Percentiles rank a stretch among this genome's conserved stretches.
Evolutionary conservation across 2,888 invertebrate genomes (phyloP).

Genomic region (Laothoe populi): DNA sequence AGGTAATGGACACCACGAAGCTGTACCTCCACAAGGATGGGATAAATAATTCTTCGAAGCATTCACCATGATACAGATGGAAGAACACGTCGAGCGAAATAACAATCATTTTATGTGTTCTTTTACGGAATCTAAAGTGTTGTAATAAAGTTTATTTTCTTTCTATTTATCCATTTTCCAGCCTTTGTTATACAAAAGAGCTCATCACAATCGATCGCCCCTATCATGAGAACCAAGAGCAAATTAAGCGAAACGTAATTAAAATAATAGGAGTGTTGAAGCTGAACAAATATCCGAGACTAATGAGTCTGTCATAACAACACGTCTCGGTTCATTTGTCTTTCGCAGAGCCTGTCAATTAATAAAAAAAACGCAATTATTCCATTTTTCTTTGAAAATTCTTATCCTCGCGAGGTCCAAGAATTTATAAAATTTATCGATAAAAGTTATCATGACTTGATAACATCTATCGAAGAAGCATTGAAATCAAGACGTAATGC

Average conservation of each 20-base stretch:
- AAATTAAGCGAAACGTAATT: not conserved
- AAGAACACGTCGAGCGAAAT: too few species aligned
- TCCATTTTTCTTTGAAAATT: not conserved
- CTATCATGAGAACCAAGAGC: not conserved
- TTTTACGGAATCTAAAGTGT: too few species aligned
- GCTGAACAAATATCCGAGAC: constrained; percentile 21
- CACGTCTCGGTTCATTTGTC: constrained; percentile 38
- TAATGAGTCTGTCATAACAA: constrained; percentile 45
- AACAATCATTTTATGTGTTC: too few species aligned
- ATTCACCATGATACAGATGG: too few species aligned
- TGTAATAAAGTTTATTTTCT: too few species aligned
- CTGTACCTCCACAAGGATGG: too few species aligned
- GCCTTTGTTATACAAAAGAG: too few species aligned
- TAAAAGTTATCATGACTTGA: constrained; percentile 11
- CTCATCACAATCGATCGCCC: not conserved
- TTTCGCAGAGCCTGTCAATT: constrained; percentile 31
- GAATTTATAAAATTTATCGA: not conserved
- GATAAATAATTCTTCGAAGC: too few species aligned
- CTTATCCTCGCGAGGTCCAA: not conserved
- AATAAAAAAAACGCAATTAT: constrained; percentile 23
- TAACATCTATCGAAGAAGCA: not conserved
- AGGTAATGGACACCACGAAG: too few species aligned
- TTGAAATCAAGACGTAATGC: too few species aligned
- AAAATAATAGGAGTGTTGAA: constrained; percentile 1
- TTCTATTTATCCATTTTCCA: too few species aligned